Conservation (phyloP, 2,113 vertebrate genomes). For the Neofelis nebulosa region DNA sequence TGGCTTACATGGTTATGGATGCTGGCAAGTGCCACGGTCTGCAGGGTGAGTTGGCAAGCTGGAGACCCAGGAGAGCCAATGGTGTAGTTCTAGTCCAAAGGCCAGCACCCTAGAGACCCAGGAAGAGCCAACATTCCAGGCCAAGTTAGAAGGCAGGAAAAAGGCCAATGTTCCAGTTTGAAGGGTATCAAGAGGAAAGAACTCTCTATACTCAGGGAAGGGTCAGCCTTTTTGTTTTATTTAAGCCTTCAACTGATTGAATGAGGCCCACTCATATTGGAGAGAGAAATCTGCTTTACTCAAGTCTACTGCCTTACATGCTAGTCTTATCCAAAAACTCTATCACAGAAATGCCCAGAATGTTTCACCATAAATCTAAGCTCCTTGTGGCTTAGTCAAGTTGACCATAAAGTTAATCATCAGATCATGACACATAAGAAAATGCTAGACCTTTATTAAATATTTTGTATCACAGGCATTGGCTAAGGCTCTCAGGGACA, state of each 20-base stretch:
- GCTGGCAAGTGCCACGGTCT: not conserved
- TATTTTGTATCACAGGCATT: not conserved
- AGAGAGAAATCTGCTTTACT: not conserved
- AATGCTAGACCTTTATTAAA: not conserved
- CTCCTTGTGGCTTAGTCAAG: not conserved
- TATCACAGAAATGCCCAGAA: not conserved
- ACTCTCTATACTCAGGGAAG: not conserved
- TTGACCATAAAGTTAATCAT: not conserved
- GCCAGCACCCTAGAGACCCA: not conserved
- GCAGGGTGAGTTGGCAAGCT: not conserved
- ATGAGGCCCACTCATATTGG: not conserved
- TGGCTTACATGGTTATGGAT: not conserved
- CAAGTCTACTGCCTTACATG: not conserved
- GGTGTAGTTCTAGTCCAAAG: not conserved
- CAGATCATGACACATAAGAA: not conserved
- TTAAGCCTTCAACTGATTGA: not conserved
- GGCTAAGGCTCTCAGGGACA: not conserved
- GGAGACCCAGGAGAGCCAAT: not conserved
- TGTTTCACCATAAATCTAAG: not conserved
- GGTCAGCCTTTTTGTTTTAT: not conserved
- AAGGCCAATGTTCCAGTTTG: not conserved
- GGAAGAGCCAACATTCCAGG: not conserved
- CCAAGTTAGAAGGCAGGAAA: not conserved
- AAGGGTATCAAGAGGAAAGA: not conserved
- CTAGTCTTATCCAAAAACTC: not conserved